phyloP scores from a whole-genome alignment of 92 coral and sea anemone species.

The Epizoanthus illoricatus region DNA sequence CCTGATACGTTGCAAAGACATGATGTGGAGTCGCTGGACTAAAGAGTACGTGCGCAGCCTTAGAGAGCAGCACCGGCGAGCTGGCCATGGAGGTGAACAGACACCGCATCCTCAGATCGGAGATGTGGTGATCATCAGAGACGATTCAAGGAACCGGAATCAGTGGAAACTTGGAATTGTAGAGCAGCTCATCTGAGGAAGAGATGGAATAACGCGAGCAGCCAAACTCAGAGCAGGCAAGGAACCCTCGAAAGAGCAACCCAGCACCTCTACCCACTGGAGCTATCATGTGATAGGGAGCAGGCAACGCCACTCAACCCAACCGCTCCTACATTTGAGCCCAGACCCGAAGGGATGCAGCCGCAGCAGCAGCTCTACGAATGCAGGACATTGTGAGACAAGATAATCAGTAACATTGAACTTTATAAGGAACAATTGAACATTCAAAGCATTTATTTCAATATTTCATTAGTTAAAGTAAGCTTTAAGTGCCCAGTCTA shows the following conservation, averaged over 20 bases:
- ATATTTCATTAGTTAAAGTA: too few relatives aligned
- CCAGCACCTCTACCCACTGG: slow-evolving; percentile 48
- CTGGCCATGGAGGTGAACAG: slow-evolving; percentile 31
- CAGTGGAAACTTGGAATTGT: too few relatives aligned
- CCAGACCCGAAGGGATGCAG: slow-evolving; percentile 43
- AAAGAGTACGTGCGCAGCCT: slow-evolving; percentile 39
- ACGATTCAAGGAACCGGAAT: too few relatives aligned
- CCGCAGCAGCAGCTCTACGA: slow-evolving; percentile 41
- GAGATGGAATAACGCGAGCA: too few relatives aligned
- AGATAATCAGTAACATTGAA: not conserved
- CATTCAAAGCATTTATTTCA: too few relatives aligned
- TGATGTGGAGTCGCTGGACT: slow-evolving; percentile 48
- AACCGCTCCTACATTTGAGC: slow-evolving; percentile 32
- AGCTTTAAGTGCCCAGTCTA: too few relatives aligned
- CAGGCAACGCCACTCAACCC: slow-evolving; percentile 12
- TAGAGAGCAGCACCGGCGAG: slow-evolving; percentile 33
- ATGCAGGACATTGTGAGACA: slow-evolving; percentile 26
- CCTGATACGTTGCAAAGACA: slow-evolving; percentile 38
- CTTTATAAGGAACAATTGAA: too few relatives aligned
- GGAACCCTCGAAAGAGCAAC: slow-evolving; percentile 36
- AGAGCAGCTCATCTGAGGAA: too few relatives aligned
- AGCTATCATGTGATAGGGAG: slow-evolving; percentile 35
- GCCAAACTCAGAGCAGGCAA: too few relatives aligned
- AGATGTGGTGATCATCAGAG: too few relatives aligned
- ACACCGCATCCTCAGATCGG: not conserved